These are phyloP conservation scores for Sycophila sp. DNA, from an alignment of 1,140 invertebrate species.

Conservation along the genomic window DNA sequence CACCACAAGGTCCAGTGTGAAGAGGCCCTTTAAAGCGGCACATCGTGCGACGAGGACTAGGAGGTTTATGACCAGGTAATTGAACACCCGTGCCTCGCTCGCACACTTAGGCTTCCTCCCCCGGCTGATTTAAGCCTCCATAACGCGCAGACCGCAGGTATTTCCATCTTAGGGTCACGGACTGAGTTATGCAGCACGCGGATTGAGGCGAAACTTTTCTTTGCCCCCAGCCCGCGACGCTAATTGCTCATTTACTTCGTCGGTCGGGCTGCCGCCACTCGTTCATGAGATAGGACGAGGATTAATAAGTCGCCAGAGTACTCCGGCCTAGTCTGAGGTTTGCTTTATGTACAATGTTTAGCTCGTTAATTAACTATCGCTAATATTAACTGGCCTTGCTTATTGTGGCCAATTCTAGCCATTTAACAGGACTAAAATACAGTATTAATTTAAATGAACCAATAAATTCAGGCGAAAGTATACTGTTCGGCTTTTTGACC, in stretches of 20 bases:
- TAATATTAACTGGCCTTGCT: too few relatives aligned
- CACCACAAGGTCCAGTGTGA: too few relatives aligned
- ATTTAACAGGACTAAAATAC: too few relatives aligned
- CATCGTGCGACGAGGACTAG: not conserved
- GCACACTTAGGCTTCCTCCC: constrained; percentile 42
- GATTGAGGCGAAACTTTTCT: not conserved
- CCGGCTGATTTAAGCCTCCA: constrained; percentile 53
- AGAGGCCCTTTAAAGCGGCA: too few relatives aligned
- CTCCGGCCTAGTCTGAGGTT: too few relatives aligned
- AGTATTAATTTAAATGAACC: too few relatives aligned
- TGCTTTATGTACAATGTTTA: not conserved
- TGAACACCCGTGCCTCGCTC: constrained; percentile 50
- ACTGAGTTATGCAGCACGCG: not conserved
- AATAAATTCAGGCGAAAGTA: too few relatives aligned
- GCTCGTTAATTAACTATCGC: not conserved
- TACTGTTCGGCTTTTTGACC: too few relatives aligned
- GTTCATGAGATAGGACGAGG: not conserved
- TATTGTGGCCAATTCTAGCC: too few relatives aligned
- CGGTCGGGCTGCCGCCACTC: not conserved
- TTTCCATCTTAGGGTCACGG: constrained; percentile 46
- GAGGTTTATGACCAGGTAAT: constrained; percentile 56
- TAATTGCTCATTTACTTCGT: constrained; percentile 1
- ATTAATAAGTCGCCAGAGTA: not conserved
- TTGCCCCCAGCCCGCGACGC: not conserved
- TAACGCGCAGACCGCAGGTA: constrained; percentile 48